phyloP scores from a whole-genome alignment of 2,888 invertebrate genomes.

The Ichneumon xanthorius region DNA sequence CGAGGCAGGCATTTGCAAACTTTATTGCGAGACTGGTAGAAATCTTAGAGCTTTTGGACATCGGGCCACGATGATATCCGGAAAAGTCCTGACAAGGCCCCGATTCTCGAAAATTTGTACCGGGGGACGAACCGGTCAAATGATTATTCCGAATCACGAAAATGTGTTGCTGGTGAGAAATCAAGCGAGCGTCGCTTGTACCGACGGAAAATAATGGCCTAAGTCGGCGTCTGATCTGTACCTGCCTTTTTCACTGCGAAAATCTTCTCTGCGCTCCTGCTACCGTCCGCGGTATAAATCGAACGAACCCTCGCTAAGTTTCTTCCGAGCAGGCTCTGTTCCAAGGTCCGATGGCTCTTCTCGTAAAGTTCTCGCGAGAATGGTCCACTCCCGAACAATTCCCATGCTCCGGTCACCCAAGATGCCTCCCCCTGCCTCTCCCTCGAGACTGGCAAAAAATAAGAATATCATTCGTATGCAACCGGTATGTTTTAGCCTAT shows the following conservation, averaged over 20 bases:
- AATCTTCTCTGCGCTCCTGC: background rate
- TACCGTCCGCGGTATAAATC: background rate
- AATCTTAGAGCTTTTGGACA: background rate
- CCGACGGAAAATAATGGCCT: background rate
- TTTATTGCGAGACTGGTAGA: background rate
- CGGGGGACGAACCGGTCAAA: background rate
- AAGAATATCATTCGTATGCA: conserved; percentile 66
- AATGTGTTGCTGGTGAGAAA: background rate
- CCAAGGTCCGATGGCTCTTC: background rate
- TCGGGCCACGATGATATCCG: too few relatives aligned
- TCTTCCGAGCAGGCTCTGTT: background rate
- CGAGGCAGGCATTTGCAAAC: background rate
- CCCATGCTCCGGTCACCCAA: conserved; percentile 46
- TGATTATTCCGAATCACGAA: background rate
- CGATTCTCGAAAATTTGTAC: too few relatives aligned
- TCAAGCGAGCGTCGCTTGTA: background rate
- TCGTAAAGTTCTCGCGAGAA: background rate
- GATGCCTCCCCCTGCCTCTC: background rate
- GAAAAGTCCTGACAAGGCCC: background rate
- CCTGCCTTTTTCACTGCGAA: background rate
- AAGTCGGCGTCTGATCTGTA: background rate
- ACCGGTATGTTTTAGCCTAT: conserved; percentile 25
- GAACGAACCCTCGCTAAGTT: background rate
- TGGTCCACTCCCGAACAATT: conserved; percentile 39
- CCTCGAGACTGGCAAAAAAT: conserved; percentile 42